Evolutionary conservation across 2,113 vertebrate genomes (phyloP).

Genomic region (Condylura cristata): DNA sequence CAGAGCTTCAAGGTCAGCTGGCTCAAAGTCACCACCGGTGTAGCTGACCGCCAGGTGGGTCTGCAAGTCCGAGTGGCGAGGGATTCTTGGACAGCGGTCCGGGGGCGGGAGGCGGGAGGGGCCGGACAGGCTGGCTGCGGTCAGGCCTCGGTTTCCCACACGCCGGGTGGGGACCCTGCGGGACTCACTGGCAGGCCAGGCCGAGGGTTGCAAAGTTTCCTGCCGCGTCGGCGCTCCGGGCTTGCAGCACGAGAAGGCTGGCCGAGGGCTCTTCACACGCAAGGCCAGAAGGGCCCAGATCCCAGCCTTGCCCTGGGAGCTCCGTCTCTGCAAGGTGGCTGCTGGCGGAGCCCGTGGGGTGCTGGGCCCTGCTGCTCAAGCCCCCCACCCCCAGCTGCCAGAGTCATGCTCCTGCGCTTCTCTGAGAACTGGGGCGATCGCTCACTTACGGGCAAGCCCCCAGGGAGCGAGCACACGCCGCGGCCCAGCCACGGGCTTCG

Average conservation of each 20-base stretch:
- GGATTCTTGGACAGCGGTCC: neutral
- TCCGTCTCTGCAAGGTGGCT: neutral
- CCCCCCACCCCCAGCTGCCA: accelerated
- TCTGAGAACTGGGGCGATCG: accelerated
- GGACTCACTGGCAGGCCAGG: no score
- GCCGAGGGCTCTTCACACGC: accelerated
- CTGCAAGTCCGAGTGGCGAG: neutral
- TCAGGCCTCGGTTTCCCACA: no score
- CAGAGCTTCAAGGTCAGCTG: neutral
- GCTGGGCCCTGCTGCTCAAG: neutral
- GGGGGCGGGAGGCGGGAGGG: neutral
- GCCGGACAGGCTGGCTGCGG: neutral
- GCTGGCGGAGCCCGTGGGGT: accelerated
- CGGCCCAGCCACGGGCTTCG: no score
- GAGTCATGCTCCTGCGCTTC: accelerated
- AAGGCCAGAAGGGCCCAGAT: neutral
- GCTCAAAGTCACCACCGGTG: neutral
- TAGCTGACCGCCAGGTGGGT: accelerated
- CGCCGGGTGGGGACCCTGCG: neutral
- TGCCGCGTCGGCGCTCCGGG: neutral
- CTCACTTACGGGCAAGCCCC: neutral
- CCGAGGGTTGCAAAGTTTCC: neutral
- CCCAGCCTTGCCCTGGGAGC: accelerated
- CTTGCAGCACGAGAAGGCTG: accelerated
- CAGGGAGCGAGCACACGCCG: neutral